Evolutionary conservation across 2,113 vertebrate genomes (phyloP).

Genomic region (Mandrillus leucophaeus): DNA sequence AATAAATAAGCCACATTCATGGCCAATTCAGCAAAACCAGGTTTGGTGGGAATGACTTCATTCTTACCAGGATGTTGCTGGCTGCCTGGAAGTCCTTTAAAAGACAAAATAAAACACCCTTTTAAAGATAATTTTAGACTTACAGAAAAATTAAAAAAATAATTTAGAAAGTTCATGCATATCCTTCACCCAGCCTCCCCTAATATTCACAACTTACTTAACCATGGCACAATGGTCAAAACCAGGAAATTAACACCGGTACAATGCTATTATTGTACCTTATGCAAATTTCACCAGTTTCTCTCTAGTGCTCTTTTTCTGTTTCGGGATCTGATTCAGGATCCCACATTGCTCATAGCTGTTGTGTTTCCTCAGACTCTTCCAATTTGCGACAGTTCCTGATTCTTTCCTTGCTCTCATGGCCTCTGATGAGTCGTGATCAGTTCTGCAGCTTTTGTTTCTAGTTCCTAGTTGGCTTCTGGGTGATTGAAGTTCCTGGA

Average conservation of each 20-base stretch:
- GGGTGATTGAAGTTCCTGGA: neutral
- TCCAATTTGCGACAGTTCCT: neutral
- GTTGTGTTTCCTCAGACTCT: neutral
- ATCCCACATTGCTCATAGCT: neutral
- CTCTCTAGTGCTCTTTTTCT: neutral
- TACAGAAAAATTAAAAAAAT: neutral
- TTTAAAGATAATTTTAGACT: neutral
- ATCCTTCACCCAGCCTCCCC: neutral
- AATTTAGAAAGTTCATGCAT: neutral
- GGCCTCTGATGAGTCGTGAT: neutral
- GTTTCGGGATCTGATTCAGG: neutral
- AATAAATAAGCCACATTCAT: neutral
- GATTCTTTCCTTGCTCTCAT: neutral
- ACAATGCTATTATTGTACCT: neutral
- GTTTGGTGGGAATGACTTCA: neutral
- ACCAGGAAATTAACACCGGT: neutral
- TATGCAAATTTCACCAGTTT: neutral
- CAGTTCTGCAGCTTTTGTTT: neutral
- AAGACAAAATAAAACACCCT: neutral
- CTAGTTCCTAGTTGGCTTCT: neutral
- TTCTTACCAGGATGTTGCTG: neutral
- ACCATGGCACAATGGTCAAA: neutral
- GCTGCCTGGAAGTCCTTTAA: neutral
- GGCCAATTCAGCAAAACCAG: neutral
- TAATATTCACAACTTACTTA: neutral